Evolutionary conservation across 2,113 vertebrate species (phyloP), one percentile per base, ranked within the genome.

Genomic region (Callochromis pleurospilus): DNA sequence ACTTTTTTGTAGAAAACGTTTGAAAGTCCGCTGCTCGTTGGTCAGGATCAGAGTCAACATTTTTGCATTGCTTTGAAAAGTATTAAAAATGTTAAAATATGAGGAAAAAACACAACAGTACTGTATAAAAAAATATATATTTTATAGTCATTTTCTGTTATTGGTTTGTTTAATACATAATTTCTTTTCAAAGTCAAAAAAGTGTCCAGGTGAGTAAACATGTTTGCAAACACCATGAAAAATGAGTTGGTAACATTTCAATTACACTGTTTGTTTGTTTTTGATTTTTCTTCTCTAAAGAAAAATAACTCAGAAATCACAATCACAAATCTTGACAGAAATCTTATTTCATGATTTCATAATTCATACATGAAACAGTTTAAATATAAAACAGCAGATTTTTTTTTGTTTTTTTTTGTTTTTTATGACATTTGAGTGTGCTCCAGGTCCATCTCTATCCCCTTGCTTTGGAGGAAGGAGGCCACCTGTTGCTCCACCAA

Each of bases 331-430:
- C 58, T 62, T 62, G 58, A 62, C 31, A n/a, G 58, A 62, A 36
- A 62, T 12, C 9, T n/a, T 62, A 9, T 62, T 12, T 62, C 58
- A 62, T 62, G 10, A 62, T 62, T 36, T 62, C 31, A 36, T 36
- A 36, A 62, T 62, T 62, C 17, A 62, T 62, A 36, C 58, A 62
- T 36, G 31, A 36, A 62, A 62, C 9, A 2, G 31, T 9, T 58
- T 31, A 58, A 58, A 31, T 58, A 31, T 58, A 1, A 58, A 58
- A 58, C 4, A 56, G 55, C 7, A 58, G 55, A 0, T 55, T 5
- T 2, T 29, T 26, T 53, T 3, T 21, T 21, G 21, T 21, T 21
- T 21, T 21, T 2, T 2, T 1, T 0, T 1, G 4, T 58, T 56
- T 29, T 58, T 31, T 58, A 58, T 17, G n/a, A 70, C n/a, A 14